Base-by-base conservation (phyloP, 2,888 invertebrate species). In the Hypolimnas misippus region DNA sequence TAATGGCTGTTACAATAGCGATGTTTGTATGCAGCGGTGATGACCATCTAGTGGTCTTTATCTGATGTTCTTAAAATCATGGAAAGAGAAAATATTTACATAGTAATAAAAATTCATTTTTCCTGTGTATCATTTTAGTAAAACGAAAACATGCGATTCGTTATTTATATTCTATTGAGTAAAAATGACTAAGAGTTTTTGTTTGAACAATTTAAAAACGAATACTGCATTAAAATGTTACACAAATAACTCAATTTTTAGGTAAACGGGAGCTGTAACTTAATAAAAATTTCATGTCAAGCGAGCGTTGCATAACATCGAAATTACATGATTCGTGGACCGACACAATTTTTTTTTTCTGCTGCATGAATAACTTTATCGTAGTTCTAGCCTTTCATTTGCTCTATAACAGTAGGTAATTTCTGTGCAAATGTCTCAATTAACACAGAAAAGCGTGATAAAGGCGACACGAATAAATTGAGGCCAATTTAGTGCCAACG, bases 371-470 rank as follows among this genome's bases (percentile, higher is more conserved):
- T 19, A 66, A 63, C 56, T 70, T 68, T 53, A 66, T 59, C 55
- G 61, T 57, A 63, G 53, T 65, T 57, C 53, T 53, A 33, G 66
- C 70, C 66, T 68, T 68, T 68, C 64, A 69, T 77, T 79, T 70
- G 69, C 70, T 67, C 62, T 75, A 67, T 60, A 70, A 66, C 76
- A 74, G 73, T 72, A 64, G 72, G 78, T 76, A 78, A 86, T 85
- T 84, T 81, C 79, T 78, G 78, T 81, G 83, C 82, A 86, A 87
- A 87, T 86, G 85, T 83, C 85, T 86, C 84, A 86, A 87, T 87
- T 86, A 86, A 82, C 84, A 82, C 76, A 69, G 69, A 72, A 84
- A 83, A 81, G 77, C 77, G 77, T 79, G 81, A 85, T 85, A 82
- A 84, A 82, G 76, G 81, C 80, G 82, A 82, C 84, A 75, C 63